Base-by-base conservation (phyloP, 2,888 invertebrate species). In the Agrochola lychnidis region DNA sequence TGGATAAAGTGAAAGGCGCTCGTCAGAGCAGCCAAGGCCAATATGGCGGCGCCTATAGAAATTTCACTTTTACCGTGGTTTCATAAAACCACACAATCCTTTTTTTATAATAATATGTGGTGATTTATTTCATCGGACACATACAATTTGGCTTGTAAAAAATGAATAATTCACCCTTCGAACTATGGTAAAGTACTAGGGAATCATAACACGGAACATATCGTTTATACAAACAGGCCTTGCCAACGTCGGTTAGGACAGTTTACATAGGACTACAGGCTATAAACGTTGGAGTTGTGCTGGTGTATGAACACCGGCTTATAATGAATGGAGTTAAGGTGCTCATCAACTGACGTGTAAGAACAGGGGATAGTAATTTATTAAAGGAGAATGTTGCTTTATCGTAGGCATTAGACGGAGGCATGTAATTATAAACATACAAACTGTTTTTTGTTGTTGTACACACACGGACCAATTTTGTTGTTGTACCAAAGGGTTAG, bases 261-360 rank as follows among this genome's bases (percentile, higher is more conserved):
- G 53, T 68, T 68, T 68, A 68, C 68, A 68, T n/a, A 68, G 53
- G 68, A 40, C 68, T 36, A 53, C 36, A 16, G 2, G 19, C 36
- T 16, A 53, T 68, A 68, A 53, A 53, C 68, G 68, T 68, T 16
- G 12, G 53, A 40, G n/a, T n/a, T 53, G 16, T n/a, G n/a, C 16
- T 53, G n/a, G n/a, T 36, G 68, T 53, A 16, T 68, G 16, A n/a
- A 53, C 51, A 53, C 36, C 16, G 36, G 36, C 19, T 36, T 68
- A 36, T 53, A 53, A 68, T 68, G 16, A 53, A 68, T 6, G 16
- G 16, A 68, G n/a, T 68, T 40, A 53, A 36, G n/a, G 16, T 36
- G 19, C 68, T 68, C 53, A 68, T 53, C 16, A 68, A 53, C 53
- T n/a, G 36, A n/a, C 68, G 53, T 53, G 36, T 53, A 68, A 51